These are phyloP conservation scores for Vidua chalybeata DNA, from an alignment of 2,113 vertebrate genomes.

Conservation along the genomic window DNA sequence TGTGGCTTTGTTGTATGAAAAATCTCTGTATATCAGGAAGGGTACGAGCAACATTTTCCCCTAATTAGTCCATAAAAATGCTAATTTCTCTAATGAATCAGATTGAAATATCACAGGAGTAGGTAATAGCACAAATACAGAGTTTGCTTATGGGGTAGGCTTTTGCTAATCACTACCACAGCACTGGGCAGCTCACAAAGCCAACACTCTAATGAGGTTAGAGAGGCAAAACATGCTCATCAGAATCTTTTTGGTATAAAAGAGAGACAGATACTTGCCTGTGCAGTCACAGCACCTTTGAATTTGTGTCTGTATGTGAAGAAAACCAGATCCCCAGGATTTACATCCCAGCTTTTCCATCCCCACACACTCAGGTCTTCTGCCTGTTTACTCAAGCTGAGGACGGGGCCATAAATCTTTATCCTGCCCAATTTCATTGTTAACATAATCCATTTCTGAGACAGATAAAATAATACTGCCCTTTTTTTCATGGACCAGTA, in stretches of 20 bases:
- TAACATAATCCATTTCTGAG: slow-evolving; percentile 51
- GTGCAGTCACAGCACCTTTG: background rate
- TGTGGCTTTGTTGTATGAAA: background rate
- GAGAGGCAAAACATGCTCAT: background rate
- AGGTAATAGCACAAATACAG: slow-evolving; percentile 10
- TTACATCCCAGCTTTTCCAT: background rate
- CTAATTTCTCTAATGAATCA: slow-evolving; percentile 64
- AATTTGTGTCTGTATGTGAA: background rate
- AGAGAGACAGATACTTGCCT: background rate
- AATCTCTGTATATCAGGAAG: background rate
- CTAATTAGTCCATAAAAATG: slow-evolving; percentile 66
- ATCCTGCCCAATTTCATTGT: slow-evolving; percentile 43
- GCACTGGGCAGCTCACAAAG: background rate
- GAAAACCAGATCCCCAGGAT: background rate
- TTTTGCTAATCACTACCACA: slow-evolving; percentile 21
- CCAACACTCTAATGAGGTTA: background rate
- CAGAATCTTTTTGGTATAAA: background rate
- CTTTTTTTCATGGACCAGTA: slow-evolving; percentile 31
- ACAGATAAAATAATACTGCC: slow-evolving; percentile 31
- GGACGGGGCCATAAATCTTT: slow-evolving; percentile 50
- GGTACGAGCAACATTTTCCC: background rate
- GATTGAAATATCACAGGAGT: slow-evolving; percentile 54
- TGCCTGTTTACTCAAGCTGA: slow-evolving; percentile 37
- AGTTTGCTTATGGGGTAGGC: slow-evolving; percentile 9
- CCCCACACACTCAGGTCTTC: background rate